Conservation (phyloP, 2,113 vertebrate genomes). For the Rhinoderma darwinii region DNA sequence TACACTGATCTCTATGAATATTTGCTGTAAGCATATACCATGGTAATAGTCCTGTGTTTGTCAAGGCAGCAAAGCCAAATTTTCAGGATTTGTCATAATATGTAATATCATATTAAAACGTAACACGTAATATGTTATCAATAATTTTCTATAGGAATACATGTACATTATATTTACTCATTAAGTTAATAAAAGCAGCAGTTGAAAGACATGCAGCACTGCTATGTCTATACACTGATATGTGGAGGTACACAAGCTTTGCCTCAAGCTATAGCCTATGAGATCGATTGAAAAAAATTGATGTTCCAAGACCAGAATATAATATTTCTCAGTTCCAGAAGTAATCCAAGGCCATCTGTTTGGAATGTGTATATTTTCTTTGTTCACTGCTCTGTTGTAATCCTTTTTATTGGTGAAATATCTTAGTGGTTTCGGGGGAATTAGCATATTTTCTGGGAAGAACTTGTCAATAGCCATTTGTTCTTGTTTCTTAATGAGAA, state of each 20-base stretch:
- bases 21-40: too few relatives aligned
- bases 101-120: too few relatives aligned
- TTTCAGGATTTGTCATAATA: too few relatives aligned
- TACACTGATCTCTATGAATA: too few relatives aligned
- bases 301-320: background rate
- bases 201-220: background rate
- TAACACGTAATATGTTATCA: too few relatives aligned
- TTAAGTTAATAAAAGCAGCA: background rate
- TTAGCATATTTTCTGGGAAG: background rate
- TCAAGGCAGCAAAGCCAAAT: too few relatives aligned
- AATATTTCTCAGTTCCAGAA: background rate
- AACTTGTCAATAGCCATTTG: slow-evolving; percentile 4
- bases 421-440: background rate
- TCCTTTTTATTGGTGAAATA: background rate
- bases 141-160: too few relatives aligned
- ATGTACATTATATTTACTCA: background rate
- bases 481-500: slow-evolving; percentile 3
- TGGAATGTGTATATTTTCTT: background rate
- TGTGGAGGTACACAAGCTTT: background rate
- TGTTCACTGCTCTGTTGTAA: background rate
- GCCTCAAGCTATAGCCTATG: background rate
- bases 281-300: background rate
- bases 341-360: background rate
- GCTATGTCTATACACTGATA: background rate
- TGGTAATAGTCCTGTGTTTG: too few relatives aligned